Evolutionary conservation across 2,797 vertebrate species (phyloP).

Genomic region (Arctocebus calabarensis): DNA sequence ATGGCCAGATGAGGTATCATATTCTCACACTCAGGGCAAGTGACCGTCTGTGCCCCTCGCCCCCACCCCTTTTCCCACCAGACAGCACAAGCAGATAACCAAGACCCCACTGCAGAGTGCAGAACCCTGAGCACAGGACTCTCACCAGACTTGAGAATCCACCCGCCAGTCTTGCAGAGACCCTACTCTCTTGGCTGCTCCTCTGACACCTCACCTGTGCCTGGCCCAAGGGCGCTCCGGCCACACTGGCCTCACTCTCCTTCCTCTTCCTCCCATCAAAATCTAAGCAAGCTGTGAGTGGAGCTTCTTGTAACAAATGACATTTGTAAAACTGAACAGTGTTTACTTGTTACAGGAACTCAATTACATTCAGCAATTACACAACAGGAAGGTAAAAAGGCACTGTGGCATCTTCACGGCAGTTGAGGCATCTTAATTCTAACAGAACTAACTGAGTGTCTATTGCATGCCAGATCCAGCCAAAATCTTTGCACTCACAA

Average conservation of each 20-base stretch:
- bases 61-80: not conserved
- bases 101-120: not conserved
- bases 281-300: not conserved
- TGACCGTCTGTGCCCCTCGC: too few relatives aligned
- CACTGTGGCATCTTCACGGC: too few relatives aligned
- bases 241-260: not conserved
- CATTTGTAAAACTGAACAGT: not conserved
- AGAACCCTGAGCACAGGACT: not conserved
- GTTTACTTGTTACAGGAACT: too few relatives aligned
- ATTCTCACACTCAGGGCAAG: not conserved
- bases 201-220: too few relatives aligned
- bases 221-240: not conserved
- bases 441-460: not conserved
- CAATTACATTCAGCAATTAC: too few relatives aligned
- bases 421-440: not conserved
- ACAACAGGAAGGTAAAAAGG: not conserved
- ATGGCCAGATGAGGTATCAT: too few relatives aligned
- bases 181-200: not conserved
- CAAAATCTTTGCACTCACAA: not conserved
- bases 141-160: not conserved
- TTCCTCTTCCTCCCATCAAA: not conserved
- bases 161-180: not conserved
- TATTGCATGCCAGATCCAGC: not conserved
- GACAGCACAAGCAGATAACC: not conserved
- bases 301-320: too few relatives aligned